Base-by-base conservation (phyloP, 2,888 invertebrate genomes). In the Nomada ruficornis region DNA sequence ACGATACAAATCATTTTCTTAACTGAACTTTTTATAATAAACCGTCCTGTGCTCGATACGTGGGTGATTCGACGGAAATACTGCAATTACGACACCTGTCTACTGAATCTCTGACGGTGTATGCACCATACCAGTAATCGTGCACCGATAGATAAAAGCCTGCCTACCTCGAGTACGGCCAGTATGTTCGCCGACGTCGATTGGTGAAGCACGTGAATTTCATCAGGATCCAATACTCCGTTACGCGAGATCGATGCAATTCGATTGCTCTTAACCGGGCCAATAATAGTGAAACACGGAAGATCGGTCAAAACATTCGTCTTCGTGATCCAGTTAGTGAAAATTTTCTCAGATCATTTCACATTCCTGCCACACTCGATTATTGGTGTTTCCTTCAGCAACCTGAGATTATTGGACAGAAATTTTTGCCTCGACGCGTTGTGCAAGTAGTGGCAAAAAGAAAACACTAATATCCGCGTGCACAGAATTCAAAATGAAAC, bases 111-210 rank as follows among this genome's bases (percentile, higher is more conserved):
- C 26, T 5, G 65, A 69, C 18, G 55, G 64, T 55, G 83, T 59
- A 74, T 77, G 81, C 81, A 78, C 69, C 79, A 59, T 50, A 42
- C 83, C 71, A 86, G 83, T 77, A 85, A 87, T 88, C 83, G 74
- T 73, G 80, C 83, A 80, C 29, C 36, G 82, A 82, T 82, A 88
- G 88, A 89, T 90, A 90, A 90, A 90, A 82, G 70, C 85, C 79
- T 84, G 36, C 82, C 80, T 74, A 80, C 77, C 80, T 85, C 81
- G 83, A 87, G 76, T 55, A 70, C 83, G 77, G 84, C 70, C 91
- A 91, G 91, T 91, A 74, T 77, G 87, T 86, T 86, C 83, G 69
- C 82, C 81, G 89, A 84, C 90, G 84, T 79, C 85, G 88, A 84
- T 86, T 85, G 75, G 82, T 72, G 80, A 87, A 71, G 79, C 83